Evolutionary conservation across 2,888 invertebrate species (phyloP), one percentile per base, ranked within the genome.

Genomic region (Steinernema carpocapsae): DNA sequence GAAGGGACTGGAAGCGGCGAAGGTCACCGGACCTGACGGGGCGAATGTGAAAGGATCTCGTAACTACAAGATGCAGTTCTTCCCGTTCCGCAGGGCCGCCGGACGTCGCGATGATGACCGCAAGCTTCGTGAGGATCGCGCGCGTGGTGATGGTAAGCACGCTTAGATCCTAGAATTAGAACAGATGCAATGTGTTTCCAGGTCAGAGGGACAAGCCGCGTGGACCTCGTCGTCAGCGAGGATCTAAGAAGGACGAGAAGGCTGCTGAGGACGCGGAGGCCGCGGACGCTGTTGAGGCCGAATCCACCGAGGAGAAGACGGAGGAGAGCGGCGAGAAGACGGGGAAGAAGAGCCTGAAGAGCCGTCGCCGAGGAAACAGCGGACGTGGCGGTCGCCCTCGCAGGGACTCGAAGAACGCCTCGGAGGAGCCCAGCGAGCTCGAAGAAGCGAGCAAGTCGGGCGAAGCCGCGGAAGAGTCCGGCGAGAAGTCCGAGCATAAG

Each of bases 11-110:
- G 97, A 97, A 90, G 97, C 97, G 84, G 94, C 81, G 10, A 83
- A 82, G 71, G 97, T 97, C 80, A 96, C 97, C 83, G 97, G 97
- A 76, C 95, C 97, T 79, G 93, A 93, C 78, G 97, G 97, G 79
- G 93, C 93, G 88, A 93, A 95, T 64, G 97, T 90, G 22, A 93
- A 94, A 88, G 97, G 97, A 59, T 82, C 82, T 14, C 72, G 10
- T 19, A 26, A 7, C 26, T 56, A 24, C 26, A 56, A 56, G 22
- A 7, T 56, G 7, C 56, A 56, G 56, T 56, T 56, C 26, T 12
- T 26, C 56, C 12, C 12, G 10, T 56, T 24, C 26, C 56, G 56
- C 26, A 14, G 26, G n/a, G 6, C 26, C 6, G 4, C 4, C 22
- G n/a, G 26, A 26, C 26, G 26, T 26, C 56, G 56, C 26, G 24